These are phyloP conservation scores for Botia kubotai DNA, from an alignment of 2,797 vertebrate species.

Conservation along the genomic window DNA sequence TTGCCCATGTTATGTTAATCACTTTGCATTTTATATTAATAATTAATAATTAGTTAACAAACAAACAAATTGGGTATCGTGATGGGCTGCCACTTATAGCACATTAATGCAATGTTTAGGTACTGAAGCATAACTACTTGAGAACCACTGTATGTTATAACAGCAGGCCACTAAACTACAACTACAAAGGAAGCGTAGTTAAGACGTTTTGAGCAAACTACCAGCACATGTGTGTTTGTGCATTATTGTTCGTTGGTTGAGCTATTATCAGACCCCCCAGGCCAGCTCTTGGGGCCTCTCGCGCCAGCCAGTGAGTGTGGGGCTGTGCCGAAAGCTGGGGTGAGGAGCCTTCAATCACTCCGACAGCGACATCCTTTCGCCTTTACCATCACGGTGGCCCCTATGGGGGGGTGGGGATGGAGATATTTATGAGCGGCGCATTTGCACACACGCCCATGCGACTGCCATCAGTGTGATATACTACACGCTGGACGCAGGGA, in stretches of 20 bases:
- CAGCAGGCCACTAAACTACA: background rate
- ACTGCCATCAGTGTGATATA: slow-evolving; percentile 78
- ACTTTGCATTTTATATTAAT: background rate
- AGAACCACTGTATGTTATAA: background rate
- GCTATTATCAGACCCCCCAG: slow-evolving; percentile 61
- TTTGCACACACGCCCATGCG: slow-evolving; percentile 72
- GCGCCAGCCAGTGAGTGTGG: slow-evolving; percentile 63
- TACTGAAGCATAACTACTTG: background rate
- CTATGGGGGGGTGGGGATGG: slow-evolving; percentile 63
- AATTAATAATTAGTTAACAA: too few species aligned
- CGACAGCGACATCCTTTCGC: slow-evolving; percentile 82
- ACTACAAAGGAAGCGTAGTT: slow-evolving; percentile 22
- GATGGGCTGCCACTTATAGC: background rate
- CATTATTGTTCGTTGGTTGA: slow-evolving; percentile 9
- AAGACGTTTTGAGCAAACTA: slow-evolving; percentile 9
- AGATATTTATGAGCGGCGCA: slow-evolving; percentile 81
- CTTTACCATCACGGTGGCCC: slow-evolving; percentile 80
- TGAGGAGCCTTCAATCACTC: slow-evolving; percentile 80
- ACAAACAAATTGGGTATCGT: background rate
- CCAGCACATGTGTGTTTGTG: slow-evolving; percentile 18
- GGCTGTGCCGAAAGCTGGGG: slow-evolving; percentile 75
- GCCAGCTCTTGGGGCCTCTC: slow-evolving; percentile 71
- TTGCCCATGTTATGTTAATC: background rate
- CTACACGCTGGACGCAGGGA: slow-evolving; percentile 71
- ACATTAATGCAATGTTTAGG: background rate